These are phyloP conservation scores for Gymnobelideus leadbeateri DNA, from an alignment of 2,113 vertebrate species.

Conservation along the genomic window DNA sequence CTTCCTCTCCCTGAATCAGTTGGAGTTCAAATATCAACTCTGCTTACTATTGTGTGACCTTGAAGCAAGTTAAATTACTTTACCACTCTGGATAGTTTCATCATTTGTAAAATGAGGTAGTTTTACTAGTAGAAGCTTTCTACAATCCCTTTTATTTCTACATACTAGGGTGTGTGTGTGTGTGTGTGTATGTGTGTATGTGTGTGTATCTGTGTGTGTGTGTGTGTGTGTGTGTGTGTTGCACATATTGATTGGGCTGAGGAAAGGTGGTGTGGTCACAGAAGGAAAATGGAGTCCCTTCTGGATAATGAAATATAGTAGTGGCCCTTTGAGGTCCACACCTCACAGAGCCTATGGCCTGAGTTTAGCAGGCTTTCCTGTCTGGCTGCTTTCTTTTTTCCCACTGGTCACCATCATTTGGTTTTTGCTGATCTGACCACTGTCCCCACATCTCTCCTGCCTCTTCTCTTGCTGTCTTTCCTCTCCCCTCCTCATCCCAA, in stretches of 20 bases:
- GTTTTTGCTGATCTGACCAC: not conserved
- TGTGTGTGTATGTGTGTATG: not conserved
- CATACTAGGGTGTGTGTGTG: not conserved
- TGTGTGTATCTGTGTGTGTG: not conserved
- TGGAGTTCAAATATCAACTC: not conserved
- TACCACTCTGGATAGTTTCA: not conserved
- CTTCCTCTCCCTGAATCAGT: not conserved
- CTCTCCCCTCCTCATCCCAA: not conserved
- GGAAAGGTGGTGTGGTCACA: not conserved
- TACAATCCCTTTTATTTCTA: not conserved
- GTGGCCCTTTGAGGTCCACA: not conserved
- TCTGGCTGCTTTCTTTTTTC: not conserved
- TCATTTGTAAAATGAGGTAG: not conserved
- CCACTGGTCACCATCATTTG: not conserved
- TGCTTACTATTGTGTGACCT: not conserved
- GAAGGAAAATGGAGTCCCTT: not conserved
- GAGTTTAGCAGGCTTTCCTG: not conserved
- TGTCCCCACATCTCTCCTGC: accelerated
- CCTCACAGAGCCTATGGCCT: not conserved
- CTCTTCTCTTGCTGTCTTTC: not conserved
- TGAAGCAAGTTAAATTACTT: not conserved
- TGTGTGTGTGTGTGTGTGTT: not conserved
- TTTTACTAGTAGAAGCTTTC: not conserved
- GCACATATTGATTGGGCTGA: not conserved
- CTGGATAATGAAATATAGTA: not conserved